Conservation (phyloP, 2,888 invertebrate species). For the Hetaerina titia region DNA sequence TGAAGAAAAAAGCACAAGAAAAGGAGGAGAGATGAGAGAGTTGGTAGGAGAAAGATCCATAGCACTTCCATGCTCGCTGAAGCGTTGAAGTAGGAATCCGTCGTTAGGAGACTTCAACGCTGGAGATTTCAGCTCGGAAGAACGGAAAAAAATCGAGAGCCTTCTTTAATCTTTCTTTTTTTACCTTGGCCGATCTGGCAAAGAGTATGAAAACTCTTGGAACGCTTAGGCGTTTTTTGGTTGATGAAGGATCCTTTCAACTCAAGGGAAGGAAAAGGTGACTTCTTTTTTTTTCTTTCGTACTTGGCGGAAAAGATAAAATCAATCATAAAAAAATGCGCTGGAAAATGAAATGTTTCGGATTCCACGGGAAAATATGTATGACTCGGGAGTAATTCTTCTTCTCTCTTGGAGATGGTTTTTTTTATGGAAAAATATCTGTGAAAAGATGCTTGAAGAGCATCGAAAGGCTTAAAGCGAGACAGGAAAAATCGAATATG, state of each 20-base stretch:
- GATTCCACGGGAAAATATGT: not conserved
- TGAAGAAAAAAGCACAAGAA: not conserved
- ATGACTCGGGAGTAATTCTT: slow-evolving; percentile 10
- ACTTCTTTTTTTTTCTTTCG: not conserved
- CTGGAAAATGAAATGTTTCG: not conserved
- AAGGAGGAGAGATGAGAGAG: not conserved
- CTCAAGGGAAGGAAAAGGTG: not conserved
- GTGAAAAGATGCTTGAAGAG: not conserved
- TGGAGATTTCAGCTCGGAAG: not conserved
- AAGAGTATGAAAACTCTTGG: slow-evolving; percentile 44
- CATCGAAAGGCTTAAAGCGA: not conserved
- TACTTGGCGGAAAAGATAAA: not conserved
- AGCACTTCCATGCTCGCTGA: slow-evolving; percentile 29
- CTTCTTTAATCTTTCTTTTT: not conserved
- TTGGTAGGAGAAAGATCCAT: not conserved
- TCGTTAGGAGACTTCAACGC: slow-evolving; percentile 55
- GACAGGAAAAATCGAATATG: not conserved
- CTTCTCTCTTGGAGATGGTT: not conserved
- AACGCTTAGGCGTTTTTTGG: slow-evolving; percentile 27
- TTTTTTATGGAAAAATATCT: not conserved
- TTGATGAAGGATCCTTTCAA: slow-evolving; percentile 36
- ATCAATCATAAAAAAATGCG: slow-evolving; percentile 10
- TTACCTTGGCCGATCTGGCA: not conserved
- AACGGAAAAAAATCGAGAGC: not conserved
- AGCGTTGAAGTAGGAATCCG: slow-evolving; percentile 33